A percentile compares a stretch with the other conserved stretches of the same genome.
Evolutionary conservation across 2,113 vertebrate genomes (phyloP).

Genomic region (Caranx melampygus): DNA sequence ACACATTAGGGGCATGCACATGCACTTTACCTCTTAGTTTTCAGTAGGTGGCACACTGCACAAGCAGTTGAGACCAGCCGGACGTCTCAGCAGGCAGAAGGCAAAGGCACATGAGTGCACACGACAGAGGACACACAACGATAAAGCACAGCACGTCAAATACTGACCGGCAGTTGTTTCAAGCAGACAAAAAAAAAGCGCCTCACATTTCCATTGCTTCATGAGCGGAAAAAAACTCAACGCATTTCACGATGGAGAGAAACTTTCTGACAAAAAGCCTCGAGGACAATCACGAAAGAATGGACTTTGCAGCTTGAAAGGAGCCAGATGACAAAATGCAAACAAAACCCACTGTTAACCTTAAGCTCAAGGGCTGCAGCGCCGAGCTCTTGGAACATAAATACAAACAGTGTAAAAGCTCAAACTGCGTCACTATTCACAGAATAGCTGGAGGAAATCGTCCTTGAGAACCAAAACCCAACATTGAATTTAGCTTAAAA

Average conservation of each 20-base stretch:
- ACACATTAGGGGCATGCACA: constrained; percentile 56
- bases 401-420: constrained; percentile 10
- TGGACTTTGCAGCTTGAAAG: constrained; percentile 56
- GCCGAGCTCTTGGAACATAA: constrained; percentile 17
- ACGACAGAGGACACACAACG: constrained; percentile 62
- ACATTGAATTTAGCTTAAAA: constrained; percentile 51
- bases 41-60: constrained; percentile 76
- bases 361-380: constrained; percentile 35
- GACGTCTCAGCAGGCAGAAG: constrained; percentile 76
- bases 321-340: constrained; percentile 43
- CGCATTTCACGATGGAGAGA: background rate
- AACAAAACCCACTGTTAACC: constrained; percentile 32
- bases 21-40: constrained; percentile 78
- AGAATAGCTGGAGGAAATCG: constrained; percentile 53
- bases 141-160: constrained; percentile 70
- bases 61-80: constrained; percentile 76
- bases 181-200: constrained; percentile 60
- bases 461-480: constrained; percentile 47
- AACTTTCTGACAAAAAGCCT: background rate
- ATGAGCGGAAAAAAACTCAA: constrained; percentile 15
- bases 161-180: constrained; percentile 69
- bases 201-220: constrained; percentile 56
- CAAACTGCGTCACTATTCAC: constrained; percentile 61
- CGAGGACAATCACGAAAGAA: constrained; percentile 47
- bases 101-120: constrained; percentile 62